A percentile compares a stretch with the other conserved stretches of the same genome.
phyloP scores from a whole-genome alignment of 2,113 vertebrate genomes.

The Phyllostomus discolor region DNA sequence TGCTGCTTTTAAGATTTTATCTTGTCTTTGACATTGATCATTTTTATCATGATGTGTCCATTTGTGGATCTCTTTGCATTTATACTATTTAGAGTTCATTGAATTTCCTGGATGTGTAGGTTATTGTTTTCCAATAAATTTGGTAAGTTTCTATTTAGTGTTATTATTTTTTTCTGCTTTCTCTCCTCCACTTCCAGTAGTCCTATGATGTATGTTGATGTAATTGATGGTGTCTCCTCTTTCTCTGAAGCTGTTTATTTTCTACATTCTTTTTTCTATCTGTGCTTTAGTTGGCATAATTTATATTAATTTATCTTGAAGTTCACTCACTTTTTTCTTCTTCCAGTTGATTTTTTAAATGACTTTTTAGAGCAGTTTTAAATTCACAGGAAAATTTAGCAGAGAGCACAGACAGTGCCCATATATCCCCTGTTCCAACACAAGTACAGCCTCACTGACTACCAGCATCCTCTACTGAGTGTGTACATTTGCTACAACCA shows the following conservation, averaged over 20 bases:
- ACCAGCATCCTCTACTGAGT: background rate
- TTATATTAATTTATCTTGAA: background rate
- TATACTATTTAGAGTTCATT: background rate
- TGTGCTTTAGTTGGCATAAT: background rate
- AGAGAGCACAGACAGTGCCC: too few species aligned
- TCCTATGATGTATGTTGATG: background rate
- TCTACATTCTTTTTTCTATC: background rate
- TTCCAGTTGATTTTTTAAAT: background rate
- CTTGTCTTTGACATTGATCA: background rate
- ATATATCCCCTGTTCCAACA: too few species aligned
- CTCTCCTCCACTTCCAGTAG: background rate
- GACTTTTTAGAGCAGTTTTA: background rate
- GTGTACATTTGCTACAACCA: background rate
- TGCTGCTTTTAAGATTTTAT: background rate
- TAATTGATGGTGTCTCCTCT: background rate
- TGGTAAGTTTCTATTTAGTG: background rate
- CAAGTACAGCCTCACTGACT: too few species aligned
- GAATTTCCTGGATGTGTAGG: background rate
- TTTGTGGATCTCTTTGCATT: background rate
- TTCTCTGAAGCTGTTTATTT: background rate
- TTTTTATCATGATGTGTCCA: background rate
- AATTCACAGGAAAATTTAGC: too few species aligned
- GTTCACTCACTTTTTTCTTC: background rate
- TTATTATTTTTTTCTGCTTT: background rate
- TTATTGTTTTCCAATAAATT: background rate